phyloP scores from a whole-genome alignment of 2,797 vertebrate species.

The Balearica regulorum region DNA sequence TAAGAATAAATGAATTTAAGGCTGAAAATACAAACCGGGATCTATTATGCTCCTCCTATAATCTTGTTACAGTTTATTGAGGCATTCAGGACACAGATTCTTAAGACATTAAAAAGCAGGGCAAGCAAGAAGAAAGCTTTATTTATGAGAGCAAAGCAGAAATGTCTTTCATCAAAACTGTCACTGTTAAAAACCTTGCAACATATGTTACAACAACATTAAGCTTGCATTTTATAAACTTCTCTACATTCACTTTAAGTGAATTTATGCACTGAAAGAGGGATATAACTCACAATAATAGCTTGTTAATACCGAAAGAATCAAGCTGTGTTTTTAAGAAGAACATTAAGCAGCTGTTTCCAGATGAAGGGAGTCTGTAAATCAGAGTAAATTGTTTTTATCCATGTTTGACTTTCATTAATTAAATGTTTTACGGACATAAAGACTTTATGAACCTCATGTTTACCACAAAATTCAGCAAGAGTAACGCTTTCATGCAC shows the following conservation, averaged over 20 bases:
- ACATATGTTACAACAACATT: slow-evolving; percentile 74
- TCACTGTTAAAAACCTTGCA: slow-evolving; percentile 66
- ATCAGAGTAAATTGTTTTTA: slow-evolving; percentile 91
- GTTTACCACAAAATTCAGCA: slow-evolving; percentile 76
- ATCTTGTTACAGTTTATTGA: slow-evolving; percentile 20
- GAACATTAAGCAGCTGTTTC: slow-evolving; percentile 96
- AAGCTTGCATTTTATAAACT: slow-evolving; percentile 79
- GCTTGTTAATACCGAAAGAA: slow-evolving; percentile 92
- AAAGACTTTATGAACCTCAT: slow-evolving; percentile 76
- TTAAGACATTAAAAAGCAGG: slow-evolving; percentile 44
- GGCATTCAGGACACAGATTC: slow-evolving; percentile 35
- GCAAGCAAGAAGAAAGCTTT: slow-evolving; percentile 59
- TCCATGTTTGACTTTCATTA: slow-evolving; percentile 87
- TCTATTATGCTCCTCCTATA: background rate
- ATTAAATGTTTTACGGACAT: slow-evolving; percentile 86
- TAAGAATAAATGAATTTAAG: slow-evolving; percentile 1
- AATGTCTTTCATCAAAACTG: slow-evolving; percentile 73
- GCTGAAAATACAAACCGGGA: background rate
- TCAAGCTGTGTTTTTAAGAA: slow-evolving; percentile 88
- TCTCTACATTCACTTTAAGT: slow-evolving; percentile 76
- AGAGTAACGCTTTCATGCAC: slow-evolving; percentile 16
- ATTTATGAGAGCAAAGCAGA: slow-evolving; percentile 67
- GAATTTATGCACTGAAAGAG: slow-evolving; percentile 84
- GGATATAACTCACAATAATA: slow-evolving; percentile 91
- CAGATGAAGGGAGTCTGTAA: slow-evolving; percentile 85